These are phyloP conservation scores for Ariopsis seemanni DNA, from an alignment of 2,113 vertebrate species.

Conservation along the genomic window DNA sequence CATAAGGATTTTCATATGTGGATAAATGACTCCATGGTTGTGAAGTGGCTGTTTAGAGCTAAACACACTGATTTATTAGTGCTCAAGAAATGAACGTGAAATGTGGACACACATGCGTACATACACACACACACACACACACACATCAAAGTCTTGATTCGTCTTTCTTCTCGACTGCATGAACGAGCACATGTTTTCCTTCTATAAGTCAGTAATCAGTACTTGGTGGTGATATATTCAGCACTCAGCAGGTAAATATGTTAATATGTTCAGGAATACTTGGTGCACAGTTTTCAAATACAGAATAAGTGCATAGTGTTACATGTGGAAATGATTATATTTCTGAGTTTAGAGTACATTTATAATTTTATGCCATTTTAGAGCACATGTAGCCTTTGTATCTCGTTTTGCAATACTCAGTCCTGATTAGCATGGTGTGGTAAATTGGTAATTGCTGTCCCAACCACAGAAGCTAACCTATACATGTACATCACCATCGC, in stretches of 20 bases:
- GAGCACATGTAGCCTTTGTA: too few relatives aligned
- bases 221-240: neutral
- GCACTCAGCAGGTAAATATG: neutral
- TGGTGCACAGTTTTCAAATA: too few relatives aligned
- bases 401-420: too few relatives aligned
- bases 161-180: neutral
- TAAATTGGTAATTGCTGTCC: too few relatives aligned
- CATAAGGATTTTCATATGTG: neutral
- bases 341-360: neutral
- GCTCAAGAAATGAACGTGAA: constrained; percentile 39
- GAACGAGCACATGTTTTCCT: neutral
- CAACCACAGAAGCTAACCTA: too few relatives aligned
- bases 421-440: too few relatives aligned
- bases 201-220: neutral
- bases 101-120: neutral
- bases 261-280: neutral
- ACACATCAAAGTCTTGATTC: constrained; percentile 14
- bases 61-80: constrained; percentile 44
- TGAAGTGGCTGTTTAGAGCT: constrained; percentile 43
- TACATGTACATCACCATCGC: too few relatives aligned
- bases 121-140: neutral
- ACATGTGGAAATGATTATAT: too few relatives aligned
- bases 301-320: too few relatives aligned
- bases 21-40: constrained; percentile 21
- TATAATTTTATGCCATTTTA: neutral